A percentile compares a stretch with the other conserved stretches of the same genome.
Evolutionary conservation across 2,113 vertebrate genomes (phyloP).

Genomic region (Montifringilla adamsi): DNA sequence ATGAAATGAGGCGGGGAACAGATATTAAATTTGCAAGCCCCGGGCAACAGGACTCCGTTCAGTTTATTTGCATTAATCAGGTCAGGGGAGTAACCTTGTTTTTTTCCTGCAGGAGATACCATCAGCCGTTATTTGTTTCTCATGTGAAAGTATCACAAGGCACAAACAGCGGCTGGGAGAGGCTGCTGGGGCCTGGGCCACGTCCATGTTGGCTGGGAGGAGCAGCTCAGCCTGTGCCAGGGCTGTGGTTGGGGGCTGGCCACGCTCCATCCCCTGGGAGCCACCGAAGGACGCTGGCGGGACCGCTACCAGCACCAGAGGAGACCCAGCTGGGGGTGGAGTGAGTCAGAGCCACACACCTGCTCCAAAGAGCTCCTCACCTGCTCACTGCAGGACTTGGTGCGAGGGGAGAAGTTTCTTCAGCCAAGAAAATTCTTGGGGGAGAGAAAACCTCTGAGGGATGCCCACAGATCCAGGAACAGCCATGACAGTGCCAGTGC

Average conservation of each 20-base stretch:
- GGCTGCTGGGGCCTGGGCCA: neutral
- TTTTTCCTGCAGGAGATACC: slow-evolving; percentile 36
- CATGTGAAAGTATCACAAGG: slow-evolving; percentile 47
- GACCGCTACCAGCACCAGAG: neutral
- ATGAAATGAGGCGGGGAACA: slow-evolving; percentile 60
- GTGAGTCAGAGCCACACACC: neutral
- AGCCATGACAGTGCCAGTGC: neutral
- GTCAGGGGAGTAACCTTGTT: slow-evolving; percentile 58
- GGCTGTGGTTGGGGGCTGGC: neutral
- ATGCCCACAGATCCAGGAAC: neutral
- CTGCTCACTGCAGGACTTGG: fast-evolving
- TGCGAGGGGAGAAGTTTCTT: neutral
- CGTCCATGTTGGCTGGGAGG: neutral
- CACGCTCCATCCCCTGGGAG: neutral
- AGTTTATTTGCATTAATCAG: slow-evolving; percentile 69
- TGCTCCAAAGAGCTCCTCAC: neutral
- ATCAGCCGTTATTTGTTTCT: slow-evolving; percentile 60
- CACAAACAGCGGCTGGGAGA: neutral
- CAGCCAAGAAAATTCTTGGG: neutral
- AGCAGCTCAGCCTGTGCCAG: neutral
- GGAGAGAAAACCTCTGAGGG: neutral
- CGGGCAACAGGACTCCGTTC: slow-evolving; percentile 36
- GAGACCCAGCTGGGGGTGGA: neutral
- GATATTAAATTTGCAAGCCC: slow-evolving; percentile 66
- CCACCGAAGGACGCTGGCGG: neutral